phyloP scores from a whole-genome alignment of 2,888 invertebrate species.

The Drosophila mulleri region DNA sequence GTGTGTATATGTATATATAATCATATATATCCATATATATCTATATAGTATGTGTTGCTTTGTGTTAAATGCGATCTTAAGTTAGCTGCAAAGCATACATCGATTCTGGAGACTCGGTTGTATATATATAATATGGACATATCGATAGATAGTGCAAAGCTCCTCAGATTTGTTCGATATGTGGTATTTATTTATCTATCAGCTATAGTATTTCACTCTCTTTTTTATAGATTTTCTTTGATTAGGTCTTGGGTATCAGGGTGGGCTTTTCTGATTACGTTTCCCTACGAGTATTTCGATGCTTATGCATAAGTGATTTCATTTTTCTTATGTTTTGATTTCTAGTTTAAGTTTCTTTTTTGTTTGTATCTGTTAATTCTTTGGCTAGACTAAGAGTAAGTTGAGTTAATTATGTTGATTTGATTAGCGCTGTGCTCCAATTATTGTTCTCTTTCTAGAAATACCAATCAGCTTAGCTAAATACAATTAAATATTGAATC shows the following conservation, averaged over 20 bases:
- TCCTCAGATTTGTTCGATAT: constrained; percentile 55
- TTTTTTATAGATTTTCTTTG: not conserved
- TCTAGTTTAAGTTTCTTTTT: not conserved
- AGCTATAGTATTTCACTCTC: constrained; percentile 35
- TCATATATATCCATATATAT: not conserved
- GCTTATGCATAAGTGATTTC: constrained; percentile 29
- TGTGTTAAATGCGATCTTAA: constrained; percentile 31
- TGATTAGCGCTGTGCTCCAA: constrained; percentile 78
- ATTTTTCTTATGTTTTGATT: not conserved
- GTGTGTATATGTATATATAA: not conserved
- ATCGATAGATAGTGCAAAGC: constrained; percentile 55
- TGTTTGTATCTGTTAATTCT: not conserved
- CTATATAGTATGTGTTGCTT: not conserved
- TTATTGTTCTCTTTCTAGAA: constrained; percentile 76
- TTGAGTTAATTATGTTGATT: constrained; percentile 45
- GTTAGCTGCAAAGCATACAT: constrained; percentile 12
- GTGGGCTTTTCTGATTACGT: constrained; percentile 18
- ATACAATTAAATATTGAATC: constrained; percentile 55
- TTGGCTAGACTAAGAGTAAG: constrained; percentile 36
- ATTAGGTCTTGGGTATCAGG: constrained; percentile 15
- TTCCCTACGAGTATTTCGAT: constrained; percentile 29
- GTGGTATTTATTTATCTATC: constrained; percentile 26
- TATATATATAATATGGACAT: constrained; percentile 42
- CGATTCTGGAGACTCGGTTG: constrained; percentile 16
- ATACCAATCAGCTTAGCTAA: constrained; percentile 72